Percentiles rank a stretch among this genome's conserved stretches.
These are phyloP conservation scores for Adela reaumurella DNA, from an alignment of 2,888 invertebrate species.

Conservation along the genomic window DNA sequence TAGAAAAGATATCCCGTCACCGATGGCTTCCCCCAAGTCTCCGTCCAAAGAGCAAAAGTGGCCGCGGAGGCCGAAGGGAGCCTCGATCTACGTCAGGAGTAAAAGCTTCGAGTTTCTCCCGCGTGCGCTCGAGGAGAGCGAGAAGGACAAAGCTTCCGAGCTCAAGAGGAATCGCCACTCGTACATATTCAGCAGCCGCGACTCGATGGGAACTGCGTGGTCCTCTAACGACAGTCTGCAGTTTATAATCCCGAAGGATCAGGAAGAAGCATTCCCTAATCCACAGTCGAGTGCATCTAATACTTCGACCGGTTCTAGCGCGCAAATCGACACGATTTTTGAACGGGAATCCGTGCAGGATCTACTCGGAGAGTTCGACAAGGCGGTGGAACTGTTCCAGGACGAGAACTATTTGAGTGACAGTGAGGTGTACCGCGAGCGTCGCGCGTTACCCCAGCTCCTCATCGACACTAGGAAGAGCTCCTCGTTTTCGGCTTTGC, in stretches of 20 bases:
- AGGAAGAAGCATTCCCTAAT: slow-evolving; percentile 27
- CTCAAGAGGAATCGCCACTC: slow-evolving; percentile 25
- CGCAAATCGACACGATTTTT: slow-evolving; percentile 28
- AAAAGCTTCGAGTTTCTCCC: slow-evolving; percentile 49
- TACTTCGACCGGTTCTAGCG: slow-evolving; percentile 30
- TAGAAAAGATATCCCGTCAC: slow-evolving; percentile 14
- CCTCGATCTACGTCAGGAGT: slow-evolving; percentile 34
- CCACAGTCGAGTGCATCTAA: slow-evolving; percentile 35
- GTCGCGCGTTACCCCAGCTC: slow-evolving; percentile 17
- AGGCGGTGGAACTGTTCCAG: slow-evolving; percentile 36
- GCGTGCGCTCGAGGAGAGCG: slow-evolving; percentile 29
- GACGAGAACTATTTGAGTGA: slow-evolving; percentile 45
- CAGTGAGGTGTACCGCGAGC: slow-evolving; percentile 40
- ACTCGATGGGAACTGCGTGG: slow-evolving; percentile 35
- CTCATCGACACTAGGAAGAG: slow-evolving; percentile 33
- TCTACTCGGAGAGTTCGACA: slow-evolving; percentile 37
- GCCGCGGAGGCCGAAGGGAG: slow-evolving; percentile 13
- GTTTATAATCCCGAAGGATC: slow-evolving; percentile 19
- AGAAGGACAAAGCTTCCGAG: slow-evolving; percentile 12
- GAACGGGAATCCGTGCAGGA: slow-evolving; percentile 35
- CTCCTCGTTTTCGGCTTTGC: slow-evolving; percentile 32
- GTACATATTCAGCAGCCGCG: slow-evolving; percentile 30
- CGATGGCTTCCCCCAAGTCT: background rate
- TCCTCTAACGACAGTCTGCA: slow-evolving; percentile 38
- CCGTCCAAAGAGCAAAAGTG: background rate